Evolutionary conservation across 2,797 vertebrate genomes (phyloP).

Genomic region (Emys orbicularis): DNA sequence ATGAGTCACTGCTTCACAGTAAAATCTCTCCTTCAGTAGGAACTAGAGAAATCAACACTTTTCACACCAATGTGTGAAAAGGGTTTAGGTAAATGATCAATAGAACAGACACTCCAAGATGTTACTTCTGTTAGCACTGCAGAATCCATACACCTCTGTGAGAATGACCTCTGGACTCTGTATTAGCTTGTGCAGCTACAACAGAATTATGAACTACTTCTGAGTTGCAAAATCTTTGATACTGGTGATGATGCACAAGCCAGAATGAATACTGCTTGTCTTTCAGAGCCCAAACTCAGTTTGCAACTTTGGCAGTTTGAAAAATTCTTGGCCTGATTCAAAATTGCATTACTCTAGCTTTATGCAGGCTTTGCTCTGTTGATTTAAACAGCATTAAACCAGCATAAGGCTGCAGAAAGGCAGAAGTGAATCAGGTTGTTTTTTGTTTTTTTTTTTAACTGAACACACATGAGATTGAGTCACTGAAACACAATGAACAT

Average conservation of each 20-base stretch:
- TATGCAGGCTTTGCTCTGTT: not conserved
- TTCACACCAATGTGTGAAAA: not conserved
- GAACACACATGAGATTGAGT: not conserved
- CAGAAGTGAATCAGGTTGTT: not conserved
- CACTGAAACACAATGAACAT: not conserved
- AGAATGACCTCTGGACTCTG: not conserved
- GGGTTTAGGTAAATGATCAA: not conserved
- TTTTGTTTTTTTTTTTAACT: not conserved
- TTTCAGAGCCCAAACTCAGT: not conserved
- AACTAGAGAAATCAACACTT: not conserved
- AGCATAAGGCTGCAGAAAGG: not conserved
- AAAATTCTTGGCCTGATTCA: not conserved
- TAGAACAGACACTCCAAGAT: not conserved
- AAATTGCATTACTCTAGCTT: not conserved
- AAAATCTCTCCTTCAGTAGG: not conserved
- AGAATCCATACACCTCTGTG: not conserved
- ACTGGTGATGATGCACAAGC: rapidly evolving
- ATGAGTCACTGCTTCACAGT: not conserved
- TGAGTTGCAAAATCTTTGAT: not conserved
- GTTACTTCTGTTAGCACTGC: not conserved
- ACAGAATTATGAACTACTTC: not conserved
- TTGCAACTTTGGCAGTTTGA: not conserved
- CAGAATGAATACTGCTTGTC: not conserved
- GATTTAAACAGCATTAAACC: not conserved
- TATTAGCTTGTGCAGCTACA: not conserved